A percentile compares a stretch with the other conserved stretches of the same genome.
phyloP scores from a whole-genome alignment of 2,113 vertebrate genomes.

The Amblyopsis rosae region DNA sequence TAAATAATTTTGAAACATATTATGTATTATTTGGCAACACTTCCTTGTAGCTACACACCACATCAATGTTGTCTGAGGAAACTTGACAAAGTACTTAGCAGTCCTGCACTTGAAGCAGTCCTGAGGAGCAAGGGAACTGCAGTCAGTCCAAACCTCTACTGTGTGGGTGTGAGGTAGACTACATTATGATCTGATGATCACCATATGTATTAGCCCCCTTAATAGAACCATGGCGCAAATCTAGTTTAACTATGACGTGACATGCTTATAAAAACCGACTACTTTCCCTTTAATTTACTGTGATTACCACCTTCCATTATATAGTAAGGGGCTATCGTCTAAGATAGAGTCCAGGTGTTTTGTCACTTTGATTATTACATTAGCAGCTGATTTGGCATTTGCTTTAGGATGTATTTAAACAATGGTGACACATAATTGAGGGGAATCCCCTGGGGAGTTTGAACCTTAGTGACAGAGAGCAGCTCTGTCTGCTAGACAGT shows the following conservation, averaged over 20 bases:
- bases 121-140: not conserved
- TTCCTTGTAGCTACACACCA: no score
- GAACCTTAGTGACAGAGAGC: not conserved
- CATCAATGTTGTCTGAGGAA: no score
- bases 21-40: no score
- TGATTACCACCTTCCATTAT: not conserved
- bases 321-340: not conserved
- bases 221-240: not conserved
- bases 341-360: not conserved
- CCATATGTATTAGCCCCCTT: not conserved
- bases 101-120: not conserved
- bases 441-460: conserved; percentile 8
- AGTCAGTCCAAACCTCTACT: not conserved
- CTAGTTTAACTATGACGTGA: not conserved
- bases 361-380: conserved; percentile 8
- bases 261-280: not conserved
- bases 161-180: not conserved
- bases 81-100: no score
- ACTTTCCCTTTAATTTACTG: not conserved
- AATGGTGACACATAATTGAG: conserved; percentile 6
- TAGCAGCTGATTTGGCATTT: conserved; percentile 1
- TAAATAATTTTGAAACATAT: no score
- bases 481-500: conserved; percentile 1
- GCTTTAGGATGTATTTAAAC: conserved; percentile 9
- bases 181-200: conserved; percentile 4